Evolutionary conservation across 2,113 vertebrate genomes (phyloP), one percentile per base, ranked within the genome.

Genomic region (Elgaria multicarinata): DNA sequence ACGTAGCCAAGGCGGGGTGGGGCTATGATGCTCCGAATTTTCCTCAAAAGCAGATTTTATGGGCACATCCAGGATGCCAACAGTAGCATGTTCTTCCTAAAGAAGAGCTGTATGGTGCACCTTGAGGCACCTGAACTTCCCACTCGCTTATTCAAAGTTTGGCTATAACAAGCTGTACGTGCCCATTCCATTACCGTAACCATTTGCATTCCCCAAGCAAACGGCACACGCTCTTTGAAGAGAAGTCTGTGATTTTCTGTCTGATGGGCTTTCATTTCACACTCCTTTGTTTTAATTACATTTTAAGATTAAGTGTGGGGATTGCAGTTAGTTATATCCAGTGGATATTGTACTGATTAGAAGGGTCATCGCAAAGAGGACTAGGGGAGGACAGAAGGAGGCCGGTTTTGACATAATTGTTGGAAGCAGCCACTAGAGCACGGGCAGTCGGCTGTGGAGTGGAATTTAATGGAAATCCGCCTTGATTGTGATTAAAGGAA

Each of bases 241-340:
- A 75, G 78, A 39, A 92, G 83, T 85, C 44, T 10, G 1, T 91
- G 62, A 78, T 91, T 95, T 96, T 95, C 90, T 94, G 71, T 94
- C 89, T 90, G 88, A 91, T 94, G 90, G 90, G 79, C 95, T 93
- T 95, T 94, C 91, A 95, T 96, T 96, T 96, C 95, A 96, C 93
- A 93, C 91, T 95, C 88, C 92, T 94, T 95, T 95, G 91, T 95
- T 96, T 95, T 95, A 96, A 96, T 96, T 95, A 95, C 0, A 1
- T 89, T 95, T 93, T 89, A 94, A 95, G 93, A 95, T 95, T 92
- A 94, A 94, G 91, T 82, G 55, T 0, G 0, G 84, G 16, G 90
- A 91, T 83, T 89, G 79, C 69, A 64, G 87, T 89, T 94, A 93
- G 90, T 89, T 92, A 85, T 87, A 95, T 33, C 92, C 90, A 72